Conservation (phyloP, 1,140 invertebrate genomes). For the Scaptomyza montana region DNA sequence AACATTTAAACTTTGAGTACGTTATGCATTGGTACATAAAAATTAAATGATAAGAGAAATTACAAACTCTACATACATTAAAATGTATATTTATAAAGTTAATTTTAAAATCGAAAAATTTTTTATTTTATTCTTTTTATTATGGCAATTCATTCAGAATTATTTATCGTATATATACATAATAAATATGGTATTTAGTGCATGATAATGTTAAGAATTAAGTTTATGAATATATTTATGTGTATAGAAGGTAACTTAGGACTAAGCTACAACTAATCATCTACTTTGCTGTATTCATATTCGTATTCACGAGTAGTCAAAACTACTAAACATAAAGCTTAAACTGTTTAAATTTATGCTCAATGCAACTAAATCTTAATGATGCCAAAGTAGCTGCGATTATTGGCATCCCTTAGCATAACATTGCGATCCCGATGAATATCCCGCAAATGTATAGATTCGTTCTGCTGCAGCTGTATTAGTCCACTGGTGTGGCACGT, state of each 20-base stretch:
- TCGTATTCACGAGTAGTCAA: conserved; percentile 57
- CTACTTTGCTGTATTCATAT: conserved; percentile 54
- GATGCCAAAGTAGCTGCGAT: conserved; percentile 91
- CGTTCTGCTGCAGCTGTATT: conserved; percentile 86
- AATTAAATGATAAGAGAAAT: background rate
- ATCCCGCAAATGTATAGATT: conserved; percentile 88
- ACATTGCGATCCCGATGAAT: conserved; percentile 88
- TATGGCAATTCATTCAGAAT: conserved; percentile 29
- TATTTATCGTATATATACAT: conserved; percentile 64
- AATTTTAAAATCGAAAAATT: background rate
- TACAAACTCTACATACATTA: no score
- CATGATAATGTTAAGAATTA: conserved; percentile 31
- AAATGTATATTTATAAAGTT: no score
- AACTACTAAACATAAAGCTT: conserved; percentile 61
- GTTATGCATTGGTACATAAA: background rate
- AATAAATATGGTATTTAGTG: conserved; percentile 69
- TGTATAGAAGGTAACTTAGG: conserved; percentile 53
- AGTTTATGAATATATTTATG: conserved; percentile 11
- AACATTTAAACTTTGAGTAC: background rate
- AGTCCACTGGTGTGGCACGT: conserved; percentile 90
- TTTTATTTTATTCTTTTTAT: conserved; percentile 25
- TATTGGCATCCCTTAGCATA: conserved; percentile 87
- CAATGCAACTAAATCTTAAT: conserved; percentile 85
- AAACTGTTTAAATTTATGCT: conserved; percentile 22
- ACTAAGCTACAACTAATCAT: conserved; percentile 64